Percentiles rank a stretch among this genome's conserved stretches.
Conservation (phyloP, 2,888 invertebrate species). For the Baccha elongata region DNA sequence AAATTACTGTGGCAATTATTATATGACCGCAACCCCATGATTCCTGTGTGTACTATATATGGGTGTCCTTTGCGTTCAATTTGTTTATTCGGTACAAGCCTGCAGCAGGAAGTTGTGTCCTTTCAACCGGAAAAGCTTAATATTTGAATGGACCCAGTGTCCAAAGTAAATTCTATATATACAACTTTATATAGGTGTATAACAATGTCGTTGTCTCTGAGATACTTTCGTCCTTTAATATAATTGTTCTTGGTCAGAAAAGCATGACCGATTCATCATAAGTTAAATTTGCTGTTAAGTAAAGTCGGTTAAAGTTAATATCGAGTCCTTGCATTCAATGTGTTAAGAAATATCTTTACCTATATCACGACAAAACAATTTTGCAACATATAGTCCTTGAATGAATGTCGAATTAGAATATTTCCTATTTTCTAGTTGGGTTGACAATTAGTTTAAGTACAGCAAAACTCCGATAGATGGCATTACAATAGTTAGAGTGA, state of each 20-base stretch:
- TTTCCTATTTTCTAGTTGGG: slow-evolving; percentile 48
- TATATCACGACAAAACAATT: slow-evolving; percentile 6
- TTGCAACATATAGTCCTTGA: slow-evolving; percentile 25
- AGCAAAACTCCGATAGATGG: slow-evolving; percentile 39
- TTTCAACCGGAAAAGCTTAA: slow-evolving; percentile 71
- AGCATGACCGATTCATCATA: slow-evolving; percentile 67
- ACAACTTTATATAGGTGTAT: background rate
- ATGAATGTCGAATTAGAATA: slow-evolving; percentile 64
- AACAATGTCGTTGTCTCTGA: slow-evolving; percentile 22
- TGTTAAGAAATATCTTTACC: background rate
- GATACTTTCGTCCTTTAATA: slow-evolving; percentile 32
- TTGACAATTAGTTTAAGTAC: slow-evolving; percentile 33
- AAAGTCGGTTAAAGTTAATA: slow-evolving; percentile 26
- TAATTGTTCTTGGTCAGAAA: slow-evolving; percentile 67
- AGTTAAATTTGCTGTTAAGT: slow-evolving; percentile 70
- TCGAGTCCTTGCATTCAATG: slow-evolving; percentile 1
- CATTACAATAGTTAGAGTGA: slow-evolving; percentile 47
- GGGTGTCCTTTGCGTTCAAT: slow-evolving; percentile 18
- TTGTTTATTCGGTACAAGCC: slow-evolving; percentile 61
- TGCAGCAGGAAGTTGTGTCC: slow-evolving; percentile 70
- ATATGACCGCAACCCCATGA: slow-evolving; percentile 68
- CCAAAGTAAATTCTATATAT: background rate
- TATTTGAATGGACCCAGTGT: slow-evolving; percentile 59
- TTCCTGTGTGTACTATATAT: slow-evolving; percentile 17
- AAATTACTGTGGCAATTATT: slow-evolving; percentile 73